Percentiles rank a stretch among this genome's conserved stretches.
phyloP scores from a whole-genome alignment of 2,113 vertebrate species.

The Leucopternis melanops region DNA sequence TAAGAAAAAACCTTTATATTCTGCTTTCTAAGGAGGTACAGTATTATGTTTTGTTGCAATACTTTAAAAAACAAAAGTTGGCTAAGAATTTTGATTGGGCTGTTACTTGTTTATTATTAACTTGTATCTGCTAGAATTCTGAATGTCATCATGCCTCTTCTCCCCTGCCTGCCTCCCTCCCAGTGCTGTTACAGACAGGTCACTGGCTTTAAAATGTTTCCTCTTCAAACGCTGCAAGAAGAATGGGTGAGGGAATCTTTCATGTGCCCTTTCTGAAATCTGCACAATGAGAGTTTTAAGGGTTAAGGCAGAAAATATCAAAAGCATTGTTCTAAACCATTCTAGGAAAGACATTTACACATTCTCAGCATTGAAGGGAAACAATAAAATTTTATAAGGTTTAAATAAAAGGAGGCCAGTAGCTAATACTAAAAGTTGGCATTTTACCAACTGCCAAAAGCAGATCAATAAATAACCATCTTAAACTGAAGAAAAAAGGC shows the following conservation, averaged over 20 bases:
- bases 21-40: background rate
- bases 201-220: background rate
- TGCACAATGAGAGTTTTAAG: background rate
- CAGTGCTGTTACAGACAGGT: background rate
- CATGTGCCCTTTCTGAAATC: background rate
- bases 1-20: background rate
- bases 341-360: constrained; percentile 31
- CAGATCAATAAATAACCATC: constrained; percentile 48
- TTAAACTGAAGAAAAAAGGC: background rate
- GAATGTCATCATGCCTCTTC: background rate
- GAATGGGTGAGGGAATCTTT: background rate
- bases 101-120: background rate
- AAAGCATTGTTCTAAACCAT: background rate
- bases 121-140: background rate
- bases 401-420: constrained; percentile 33
- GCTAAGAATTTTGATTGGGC: background rate
- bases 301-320: constrained; percentile 12
- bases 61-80: background rate
- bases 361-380: background rate
- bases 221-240: background rate
- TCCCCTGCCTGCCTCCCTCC: background rate
- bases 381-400: constrained; percentile 20
- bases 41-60: background rate
- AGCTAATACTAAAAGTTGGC: background rate
- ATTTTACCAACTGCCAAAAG: background rate